phyloP scores from a whole-genome alignment of 92 coral and sea anemone genomes.

The Zoanthus solanderi region DNA sequence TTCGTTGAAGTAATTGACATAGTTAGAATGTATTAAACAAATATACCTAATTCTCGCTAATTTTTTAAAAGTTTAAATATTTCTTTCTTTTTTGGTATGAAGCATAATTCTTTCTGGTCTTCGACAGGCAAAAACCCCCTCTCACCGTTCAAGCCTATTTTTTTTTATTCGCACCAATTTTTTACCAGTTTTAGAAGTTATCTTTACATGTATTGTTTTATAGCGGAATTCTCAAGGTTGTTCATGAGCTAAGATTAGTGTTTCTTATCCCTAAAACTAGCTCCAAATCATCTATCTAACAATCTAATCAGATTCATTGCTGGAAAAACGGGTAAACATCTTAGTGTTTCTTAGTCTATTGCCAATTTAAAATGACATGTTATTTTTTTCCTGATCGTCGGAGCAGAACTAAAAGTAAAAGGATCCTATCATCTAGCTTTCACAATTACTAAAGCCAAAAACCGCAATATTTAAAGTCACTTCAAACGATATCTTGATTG shows the following conservation, averaged over 20 bases:
- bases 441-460: background rate
- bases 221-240: no score
- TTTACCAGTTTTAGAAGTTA: no score
- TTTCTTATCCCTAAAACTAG: background rate
- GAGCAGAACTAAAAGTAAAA: background rate
- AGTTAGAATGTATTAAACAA: background rate
- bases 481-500: slow-evolving; percentile 32
- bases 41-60: background rate
- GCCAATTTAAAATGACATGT: no score
- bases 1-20: slow-evolving; percentile 10
- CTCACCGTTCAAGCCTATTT: no score
- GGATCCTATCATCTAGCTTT: background rate
- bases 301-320: background rate
- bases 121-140: no score
- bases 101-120: no score
- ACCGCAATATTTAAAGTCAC: slow-evolving; percentile 28
- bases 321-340: background rate
- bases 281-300: background rate
- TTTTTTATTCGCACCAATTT: background rate
- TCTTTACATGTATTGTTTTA: no score
- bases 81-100: no score
- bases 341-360: no score
- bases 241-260: background rate
- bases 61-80: background rate
- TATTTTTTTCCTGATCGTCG: background rate